These are phyloP conservation scores for Rhogogaster chlorosoma DNA, from an alignment of 2,888 invertebrate species.

Conservation along the genomic window DNA sequence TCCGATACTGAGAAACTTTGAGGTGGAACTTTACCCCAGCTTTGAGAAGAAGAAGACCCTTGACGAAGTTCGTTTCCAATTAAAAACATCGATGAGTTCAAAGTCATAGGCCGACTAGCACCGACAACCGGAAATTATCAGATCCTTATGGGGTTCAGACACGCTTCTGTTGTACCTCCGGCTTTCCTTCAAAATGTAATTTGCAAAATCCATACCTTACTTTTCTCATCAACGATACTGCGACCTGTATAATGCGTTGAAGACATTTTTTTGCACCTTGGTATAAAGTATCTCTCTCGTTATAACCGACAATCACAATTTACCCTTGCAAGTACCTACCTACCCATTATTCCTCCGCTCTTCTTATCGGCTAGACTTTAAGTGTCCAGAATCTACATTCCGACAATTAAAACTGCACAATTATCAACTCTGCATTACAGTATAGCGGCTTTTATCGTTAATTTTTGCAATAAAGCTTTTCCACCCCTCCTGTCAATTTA, in stretches of 20 bases:
- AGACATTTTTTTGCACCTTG: neutral
- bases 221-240: slow-evolving; percentile 8
- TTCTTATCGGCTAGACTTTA: neutral
- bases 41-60: neutral
- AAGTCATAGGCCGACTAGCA: slow-evolving; percentile 17
- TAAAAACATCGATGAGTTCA: slow-evolving; percentile 48
- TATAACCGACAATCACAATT: slow-evolving; percentile 9
- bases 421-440: neutral
- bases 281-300: neutral
- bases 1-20: slow-evolving; percentile 38
- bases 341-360: neutral
- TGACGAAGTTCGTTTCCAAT: slow-evolving; percentile 43
- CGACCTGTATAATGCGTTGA: neutral
- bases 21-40: slow-evolving; percentile 30
- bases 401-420: slow-evolving; percentile 33
- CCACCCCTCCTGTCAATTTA: neutral
- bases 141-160: slow-evolving; percentile 28
- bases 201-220: neutral
- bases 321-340: neutral
- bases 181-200: neutral
- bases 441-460: neutral
- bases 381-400: slow-evolving; percentile 23
- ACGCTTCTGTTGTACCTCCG: slow-evolving; percentile 3
- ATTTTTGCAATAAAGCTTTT: neutral
- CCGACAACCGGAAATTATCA: slow-evolving; percentile 44